These are phyloP conservation scores for Alosa sapidissima DNA, from an alignment of 2,797 vertebrate genomes.

Conservation along the genomic window DNA sequence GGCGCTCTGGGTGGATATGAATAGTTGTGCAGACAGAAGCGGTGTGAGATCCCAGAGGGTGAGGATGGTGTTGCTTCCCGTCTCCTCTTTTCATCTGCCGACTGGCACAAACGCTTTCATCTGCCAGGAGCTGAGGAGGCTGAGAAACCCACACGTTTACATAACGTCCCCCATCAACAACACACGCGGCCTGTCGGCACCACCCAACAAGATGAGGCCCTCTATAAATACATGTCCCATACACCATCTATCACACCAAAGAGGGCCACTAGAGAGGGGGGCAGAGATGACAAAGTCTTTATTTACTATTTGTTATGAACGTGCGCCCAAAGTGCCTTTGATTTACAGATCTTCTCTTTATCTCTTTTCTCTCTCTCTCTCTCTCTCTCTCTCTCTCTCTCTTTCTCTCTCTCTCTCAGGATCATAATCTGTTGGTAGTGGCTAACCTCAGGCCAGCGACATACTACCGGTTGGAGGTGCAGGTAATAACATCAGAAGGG, in stretches of 20 bases:
- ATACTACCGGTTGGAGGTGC: constrained; percentile 91
- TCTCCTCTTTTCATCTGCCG: constrained; percentile 52
- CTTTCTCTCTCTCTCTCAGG: constrained; percentile 70
- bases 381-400: neutral
- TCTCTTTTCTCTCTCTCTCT: neutral
- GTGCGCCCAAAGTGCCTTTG: neutral
- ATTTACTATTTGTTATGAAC: neutral
- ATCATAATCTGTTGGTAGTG: constrained; percentile 83
- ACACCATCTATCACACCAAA: constrained; percentile 59
- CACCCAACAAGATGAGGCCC: constrained; percentile 66
- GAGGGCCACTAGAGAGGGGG: neutral
- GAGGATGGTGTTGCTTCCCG: neutral
- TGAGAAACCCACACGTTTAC: constrained; percentile 43
- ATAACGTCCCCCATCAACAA: constrained; percentile 67
- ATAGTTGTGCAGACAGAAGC: neutral
- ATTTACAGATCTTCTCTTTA: neutral
- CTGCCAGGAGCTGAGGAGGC: constrained; percentile 52
- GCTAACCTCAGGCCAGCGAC: constrained; percentile 84
- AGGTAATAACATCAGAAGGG: constrained; percentile 84
- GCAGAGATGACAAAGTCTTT: neutral
- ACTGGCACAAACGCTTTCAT: constrained; percentile 54
- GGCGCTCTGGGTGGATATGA: neutral
- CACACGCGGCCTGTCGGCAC: constrained; percentile 70
- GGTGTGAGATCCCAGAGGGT: neutral
- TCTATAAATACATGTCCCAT: constrained; percentile 75